Evolutionary conservation across 2,888 invertebrate species (phyloP).

Genomic region (Cheilosia vernalis): DNA sequence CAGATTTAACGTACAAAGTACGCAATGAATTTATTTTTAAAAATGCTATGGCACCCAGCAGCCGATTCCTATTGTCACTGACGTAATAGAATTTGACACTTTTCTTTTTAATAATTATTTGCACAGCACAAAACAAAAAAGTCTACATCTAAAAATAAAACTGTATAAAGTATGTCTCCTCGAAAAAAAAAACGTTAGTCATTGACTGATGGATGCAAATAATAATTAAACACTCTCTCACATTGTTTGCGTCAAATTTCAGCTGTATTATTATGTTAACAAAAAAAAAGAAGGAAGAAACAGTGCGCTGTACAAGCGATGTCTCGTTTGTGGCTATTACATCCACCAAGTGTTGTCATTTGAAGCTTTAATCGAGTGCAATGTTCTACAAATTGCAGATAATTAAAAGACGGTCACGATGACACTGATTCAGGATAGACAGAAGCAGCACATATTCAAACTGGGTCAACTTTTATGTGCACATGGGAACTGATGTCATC

Average conservation of each 20-base stretch:
- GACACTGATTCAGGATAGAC: not conserved
- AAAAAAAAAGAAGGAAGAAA: not conserved
- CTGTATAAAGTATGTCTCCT: not conserved
- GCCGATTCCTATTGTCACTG: slow-evolving; percentile 14
- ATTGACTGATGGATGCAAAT: slow-evolving; percentile 22
- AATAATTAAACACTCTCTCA: slow-evolving; percentile 1
- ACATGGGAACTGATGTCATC: too few relatives aligned
- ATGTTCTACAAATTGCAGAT: not conserved
- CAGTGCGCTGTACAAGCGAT: not conserved
- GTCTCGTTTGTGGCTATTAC: not conserved
- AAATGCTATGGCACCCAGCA: slow-evolving; percentile 21
- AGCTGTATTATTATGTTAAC: not conserved
- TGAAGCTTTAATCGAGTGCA: not conserved
- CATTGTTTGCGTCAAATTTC: slow-evolving; percentile 35
- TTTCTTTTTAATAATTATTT: slow-evolving; percentile 23
- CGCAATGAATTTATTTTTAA: slow-evolving; percentile 35
- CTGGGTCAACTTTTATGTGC: not conserved
- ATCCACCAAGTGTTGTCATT: not conserved
- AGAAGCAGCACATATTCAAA: not conserved
- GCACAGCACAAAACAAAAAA: slow-evolving; percentile 2
- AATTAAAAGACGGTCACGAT: not conserved
- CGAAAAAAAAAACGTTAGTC: slow-evolving; percentile 11
- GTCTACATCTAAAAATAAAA: slow-evolving; percentile 45
- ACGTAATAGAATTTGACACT: slow-evolving; percentile 37
- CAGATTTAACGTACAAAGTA: not conserved